Evolutionary conservation across 92 coral and sea anemone genomes (phyloP).

Genomic region (Palythoa heliodiscus): DNA sequence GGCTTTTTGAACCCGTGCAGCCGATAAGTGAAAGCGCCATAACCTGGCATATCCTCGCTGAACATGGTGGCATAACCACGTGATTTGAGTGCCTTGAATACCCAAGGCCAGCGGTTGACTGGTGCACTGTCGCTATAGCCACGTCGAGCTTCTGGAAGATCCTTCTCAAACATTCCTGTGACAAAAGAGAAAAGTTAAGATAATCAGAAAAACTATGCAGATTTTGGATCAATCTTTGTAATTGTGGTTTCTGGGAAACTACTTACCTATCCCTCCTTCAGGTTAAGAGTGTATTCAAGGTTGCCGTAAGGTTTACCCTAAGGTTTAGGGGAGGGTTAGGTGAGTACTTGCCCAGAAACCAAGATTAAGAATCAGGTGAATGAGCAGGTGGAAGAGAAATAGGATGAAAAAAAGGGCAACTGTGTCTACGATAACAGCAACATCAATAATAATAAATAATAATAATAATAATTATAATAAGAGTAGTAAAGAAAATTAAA

Average conservation of each 20-base stretch:
- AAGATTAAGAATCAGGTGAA: too few relatives aligned
- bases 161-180: constrained; percentile 75
- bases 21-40: constrained; percentile 79
- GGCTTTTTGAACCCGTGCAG: constrained; percentile 87
- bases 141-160: constrained; percentile 91
- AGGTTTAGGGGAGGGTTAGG: not conserved
- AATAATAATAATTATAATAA: not conserved
- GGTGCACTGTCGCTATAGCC: constrained; percentile 58
- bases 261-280: too few relatives aligned
- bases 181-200: not conserved
- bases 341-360: too few relatives aligned
- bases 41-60: constrained; percentile 76
- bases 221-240: not conserved
- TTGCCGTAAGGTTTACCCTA: not conserved
- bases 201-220: not conserved
- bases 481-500: not conserved
- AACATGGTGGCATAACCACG: constrained; percentile 88
- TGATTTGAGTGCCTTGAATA: constrained; percentile 76
- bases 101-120: constrained; percentile 92
- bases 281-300: too few relatives aligned
- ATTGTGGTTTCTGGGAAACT: too few relatives aligned
- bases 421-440: too few relatives aligned
- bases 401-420: too few relatives aligned
- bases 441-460: not conserved
- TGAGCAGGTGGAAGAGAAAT: too few relatives aligned